These are phyloP conservation scores for Helobdella robusta DNA, from an alignment of 2,888 invertebrate genomes.

Conservation along the genomic window DNA sequence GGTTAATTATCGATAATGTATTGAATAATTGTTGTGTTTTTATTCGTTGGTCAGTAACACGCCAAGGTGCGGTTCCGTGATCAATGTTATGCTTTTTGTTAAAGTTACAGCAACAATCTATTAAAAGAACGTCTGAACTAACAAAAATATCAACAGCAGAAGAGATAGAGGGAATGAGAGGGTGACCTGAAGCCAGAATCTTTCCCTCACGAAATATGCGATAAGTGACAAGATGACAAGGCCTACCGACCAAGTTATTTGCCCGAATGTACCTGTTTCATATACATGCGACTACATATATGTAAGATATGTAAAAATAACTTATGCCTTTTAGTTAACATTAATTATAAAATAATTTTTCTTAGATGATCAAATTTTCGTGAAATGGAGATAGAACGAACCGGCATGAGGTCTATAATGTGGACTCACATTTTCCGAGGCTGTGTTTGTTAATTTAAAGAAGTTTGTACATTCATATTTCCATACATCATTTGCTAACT, in stretches of 20 bases:
- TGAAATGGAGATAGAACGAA: too few species aligned
- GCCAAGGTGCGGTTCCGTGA: too few species aligned
- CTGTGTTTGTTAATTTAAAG: slow-evolving; percentile 10
- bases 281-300: neutral
- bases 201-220: slow-evolving; percentile 60
- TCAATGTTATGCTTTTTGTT: too few species aligned
- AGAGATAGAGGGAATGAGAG: slow-evolving; percentile 58
- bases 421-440: slow-evolving; percentile 23
- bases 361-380: too few species aligned
- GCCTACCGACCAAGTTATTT: slow-evolving; percentile 65
- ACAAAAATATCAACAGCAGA: slow-evolving; percentile 22
- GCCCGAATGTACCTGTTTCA: slow-evolving; percentile 58
- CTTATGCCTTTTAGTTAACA: too few species aligned
- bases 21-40: too few species aligned
- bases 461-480: neutral
- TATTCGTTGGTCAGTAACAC: too few species aligned
- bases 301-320: neutral
- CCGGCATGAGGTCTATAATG: slow-evolving; percentile 16
- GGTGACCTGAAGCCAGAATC: slow-evolving; percentile 62
- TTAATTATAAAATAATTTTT: neutral
- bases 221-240: slow-evolving; percentile 61
- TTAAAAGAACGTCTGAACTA: too few species aligned
- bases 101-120: too few species aligned
- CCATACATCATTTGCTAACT: neutral
- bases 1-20: too few species aligned